phyloP scores from a whole-genome alignment of 2,113 vertebrate genomes.

The Rostratula benghalensis region DNA sequence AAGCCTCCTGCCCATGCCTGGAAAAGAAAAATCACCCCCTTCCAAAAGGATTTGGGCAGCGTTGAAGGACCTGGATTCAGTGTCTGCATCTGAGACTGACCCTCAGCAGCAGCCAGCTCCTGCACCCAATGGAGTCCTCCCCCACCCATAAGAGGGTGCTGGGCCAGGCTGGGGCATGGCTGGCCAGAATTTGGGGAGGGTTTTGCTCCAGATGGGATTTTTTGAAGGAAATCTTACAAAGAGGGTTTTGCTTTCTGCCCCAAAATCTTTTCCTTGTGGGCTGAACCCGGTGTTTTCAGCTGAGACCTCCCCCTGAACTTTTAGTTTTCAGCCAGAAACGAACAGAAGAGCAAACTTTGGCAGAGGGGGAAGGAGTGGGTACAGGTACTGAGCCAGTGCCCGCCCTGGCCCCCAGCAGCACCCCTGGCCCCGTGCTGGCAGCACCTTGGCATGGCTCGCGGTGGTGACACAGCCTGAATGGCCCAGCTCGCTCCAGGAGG shows the following conservation, averaged over 20 bases:
- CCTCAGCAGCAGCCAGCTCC: background rate
- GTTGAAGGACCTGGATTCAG: background rate
- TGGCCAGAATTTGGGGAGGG: background rate
- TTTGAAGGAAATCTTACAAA: background rate
- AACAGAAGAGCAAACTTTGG: background rate
- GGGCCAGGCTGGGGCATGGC: background rate
- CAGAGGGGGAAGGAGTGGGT: background rate
- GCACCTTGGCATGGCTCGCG: background rate
- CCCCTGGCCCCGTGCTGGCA: background rate
- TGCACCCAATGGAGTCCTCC: background rate
- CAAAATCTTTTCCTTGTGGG: background rate
- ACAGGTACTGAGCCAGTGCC: background rate
- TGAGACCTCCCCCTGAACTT: background rate
- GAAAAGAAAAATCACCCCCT: background rate
- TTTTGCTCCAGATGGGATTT: background rate
- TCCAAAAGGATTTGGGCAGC: background rate
- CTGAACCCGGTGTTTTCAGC: background rate
- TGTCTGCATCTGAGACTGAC: background rate
- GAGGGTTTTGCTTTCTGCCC: background rate
- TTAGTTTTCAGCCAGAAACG: accelerated
- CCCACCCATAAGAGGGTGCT: background rate
- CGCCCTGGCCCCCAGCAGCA: background rate
- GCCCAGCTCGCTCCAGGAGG: background rate
- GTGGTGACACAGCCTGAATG: background rate
- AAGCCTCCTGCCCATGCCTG: background rate